Evolutionary conservation across 2,113 vertebrate genomes (phyloP).

Genomic region (Parus major): DNA sequence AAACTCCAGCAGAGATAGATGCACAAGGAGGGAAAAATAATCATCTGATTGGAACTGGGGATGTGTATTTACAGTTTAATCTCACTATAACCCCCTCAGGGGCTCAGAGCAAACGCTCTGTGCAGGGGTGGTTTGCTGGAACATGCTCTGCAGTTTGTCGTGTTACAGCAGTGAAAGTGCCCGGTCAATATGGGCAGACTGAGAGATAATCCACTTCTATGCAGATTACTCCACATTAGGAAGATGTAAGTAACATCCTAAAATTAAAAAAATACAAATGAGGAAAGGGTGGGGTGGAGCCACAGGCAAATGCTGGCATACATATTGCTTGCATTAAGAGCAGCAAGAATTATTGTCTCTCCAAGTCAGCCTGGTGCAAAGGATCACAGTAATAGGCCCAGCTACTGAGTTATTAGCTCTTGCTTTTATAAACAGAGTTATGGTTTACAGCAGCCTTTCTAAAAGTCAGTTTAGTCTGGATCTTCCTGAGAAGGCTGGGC

Average conservation of each 20-base stretch:
- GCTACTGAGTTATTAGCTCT: not conserved
- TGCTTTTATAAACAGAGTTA: not conserved
- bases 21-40: not conserved
- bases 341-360: not conserved
- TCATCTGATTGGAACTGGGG: not conserved
- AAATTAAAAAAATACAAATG: not conserved
- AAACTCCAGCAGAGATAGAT: not conserved
- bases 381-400: not conserved
- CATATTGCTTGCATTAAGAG: not conserved
- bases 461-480: conserved; percentile 10
- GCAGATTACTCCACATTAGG: not conserved
- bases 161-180: not conserved
- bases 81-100: not conserved
- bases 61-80: not conserved
- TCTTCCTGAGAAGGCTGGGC: not conserved
- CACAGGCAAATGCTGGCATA: not conserved
- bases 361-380: not conserved
- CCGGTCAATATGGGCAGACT: not conserved
- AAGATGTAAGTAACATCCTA: not conserved
- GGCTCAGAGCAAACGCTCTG: not conserved
- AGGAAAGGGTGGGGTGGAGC: not conserved
- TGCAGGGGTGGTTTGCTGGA: not conserved
- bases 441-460: not conserved
- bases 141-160: not conserved
- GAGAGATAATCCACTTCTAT: not conserved